These are phyloP conservation scores for Drosophila baimaii DNA, from an alignment of 1,140 invertebrate genomes.

Conservation along the genomic window DNA sequence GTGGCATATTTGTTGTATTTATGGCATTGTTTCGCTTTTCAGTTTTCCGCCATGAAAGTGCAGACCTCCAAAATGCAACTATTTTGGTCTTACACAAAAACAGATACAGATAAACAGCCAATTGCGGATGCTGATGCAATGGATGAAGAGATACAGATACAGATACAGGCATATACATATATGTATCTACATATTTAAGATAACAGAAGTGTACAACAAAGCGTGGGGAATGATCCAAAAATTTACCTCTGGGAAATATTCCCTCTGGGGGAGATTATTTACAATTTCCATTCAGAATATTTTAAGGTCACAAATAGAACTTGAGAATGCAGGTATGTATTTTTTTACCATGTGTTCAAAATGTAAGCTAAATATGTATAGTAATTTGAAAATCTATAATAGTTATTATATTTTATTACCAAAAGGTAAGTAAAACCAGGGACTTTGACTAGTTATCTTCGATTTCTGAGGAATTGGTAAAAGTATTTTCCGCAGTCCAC, in stretches of 20 bases:
- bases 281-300: neutral
- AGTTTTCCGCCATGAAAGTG: constrained; percentile 48
- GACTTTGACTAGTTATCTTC: too few species aligned
- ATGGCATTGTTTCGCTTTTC: constrained; percentile 61
- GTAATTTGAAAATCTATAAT: too few species aligned
- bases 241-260: neutral
- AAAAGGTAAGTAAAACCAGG: too few species aligned
- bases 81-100: constrained; percentile 65
- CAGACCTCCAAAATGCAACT: constrained; percentile 74
- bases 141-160: constrained; percentile 5
- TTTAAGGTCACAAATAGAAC: neutral
- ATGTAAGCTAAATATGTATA: neutral
- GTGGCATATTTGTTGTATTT: constrained; percentile 36
- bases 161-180: neutral
- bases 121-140: constrained; percentile 16
- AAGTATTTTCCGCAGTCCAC: too few species aligned
- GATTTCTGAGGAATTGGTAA: too few species aligned
- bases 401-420: too few species aligned
- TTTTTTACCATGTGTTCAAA: neutral
- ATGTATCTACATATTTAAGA: neutral
- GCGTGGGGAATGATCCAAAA: neutral
- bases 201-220: constrained; percentile 9
- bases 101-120: constrained; percentile 15
- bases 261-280: neutral
- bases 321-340: neutral